These are phyloP conservation scores for Catharus ustulatus DNA, from an alignment of 2,797 vertebrate species.

Conservation along the genomic window DNA sequence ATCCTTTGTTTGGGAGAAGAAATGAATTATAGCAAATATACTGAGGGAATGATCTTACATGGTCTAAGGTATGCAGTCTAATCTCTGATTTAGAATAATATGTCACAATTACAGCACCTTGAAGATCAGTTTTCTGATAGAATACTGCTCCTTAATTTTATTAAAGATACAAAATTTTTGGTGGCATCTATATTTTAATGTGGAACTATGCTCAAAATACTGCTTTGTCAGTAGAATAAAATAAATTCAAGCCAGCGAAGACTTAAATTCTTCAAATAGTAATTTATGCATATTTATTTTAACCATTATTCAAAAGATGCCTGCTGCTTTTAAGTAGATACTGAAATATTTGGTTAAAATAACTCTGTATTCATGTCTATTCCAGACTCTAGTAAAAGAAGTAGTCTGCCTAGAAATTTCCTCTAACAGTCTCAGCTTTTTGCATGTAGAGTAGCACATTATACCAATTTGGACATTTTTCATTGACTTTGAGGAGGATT, in stretches of 20 bases:
- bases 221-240: neutral
- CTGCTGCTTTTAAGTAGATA: neutral
- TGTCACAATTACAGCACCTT: neutral
- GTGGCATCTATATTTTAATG: neutral
- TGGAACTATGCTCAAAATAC: neutral
- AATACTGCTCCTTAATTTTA: neutral
- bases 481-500: neutral
- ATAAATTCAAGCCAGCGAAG: neutral
- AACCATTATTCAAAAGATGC: neutral
- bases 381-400: neutral
- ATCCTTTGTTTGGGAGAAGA: neutral
- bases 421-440: neutral
- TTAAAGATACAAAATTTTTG: neutral
- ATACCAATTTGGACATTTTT: neutral
- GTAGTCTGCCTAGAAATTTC: neutral
- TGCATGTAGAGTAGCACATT: neutral
- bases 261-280: neutral
- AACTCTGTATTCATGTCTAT: neutral
- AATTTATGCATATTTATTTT: neutral
- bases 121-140: neutral
- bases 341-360: neutral
- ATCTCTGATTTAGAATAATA: neutral
- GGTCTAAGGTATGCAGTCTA: neutral
- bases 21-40: fast-evolving
- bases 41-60: neutral